These are phyloP conservation scores for Darevskia nairensis DNA, from an alignment of 2,797 vertebrate genomes.

Conservation along the genomic window DNA sequence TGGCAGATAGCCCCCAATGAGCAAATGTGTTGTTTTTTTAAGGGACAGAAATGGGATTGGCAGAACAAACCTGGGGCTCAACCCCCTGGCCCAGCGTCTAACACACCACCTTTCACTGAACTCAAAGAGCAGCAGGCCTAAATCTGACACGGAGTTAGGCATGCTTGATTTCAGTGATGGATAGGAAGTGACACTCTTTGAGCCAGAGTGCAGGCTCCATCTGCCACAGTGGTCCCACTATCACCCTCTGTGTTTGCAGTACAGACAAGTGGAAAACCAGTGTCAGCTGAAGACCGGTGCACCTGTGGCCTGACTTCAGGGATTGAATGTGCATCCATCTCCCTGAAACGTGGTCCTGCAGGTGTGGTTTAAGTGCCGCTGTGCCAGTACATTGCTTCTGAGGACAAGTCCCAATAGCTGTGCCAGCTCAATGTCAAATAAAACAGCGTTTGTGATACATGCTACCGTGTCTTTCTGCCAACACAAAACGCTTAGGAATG, in stretches of 20 bases:
- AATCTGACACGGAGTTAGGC: no score
- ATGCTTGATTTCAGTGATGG: background rate
- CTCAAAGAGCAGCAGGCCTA: background rate
- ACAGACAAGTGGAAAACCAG: background rate
- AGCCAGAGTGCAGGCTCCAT: background rate
- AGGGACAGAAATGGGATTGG: no score
- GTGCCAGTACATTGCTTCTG: background rate
- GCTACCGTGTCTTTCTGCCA: slow-evolving; percentile 4
- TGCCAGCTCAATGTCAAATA: background rate
- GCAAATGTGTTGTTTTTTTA: no score
- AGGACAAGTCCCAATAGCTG: background rate
- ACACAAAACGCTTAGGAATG: background rate
- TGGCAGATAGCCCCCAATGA: no score
- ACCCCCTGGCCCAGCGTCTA: no score
- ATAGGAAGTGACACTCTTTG: background rate
- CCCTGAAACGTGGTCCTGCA: background rate
- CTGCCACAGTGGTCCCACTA: background rate
- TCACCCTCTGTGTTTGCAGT: background rate
- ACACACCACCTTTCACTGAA: background rate
- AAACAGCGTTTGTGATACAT: background rate
- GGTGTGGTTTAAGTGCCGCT: background rate
- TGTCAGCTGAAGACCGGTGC: background rate
- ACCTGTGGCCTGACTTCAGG: no score
- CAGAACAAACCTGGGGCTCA: no score
- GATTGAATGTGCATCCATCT: background rate